Evolutionary conservation across 2,888 invertebrate species (phyloP).

Genomic region (Pseudococcus longispinus): DNA sequence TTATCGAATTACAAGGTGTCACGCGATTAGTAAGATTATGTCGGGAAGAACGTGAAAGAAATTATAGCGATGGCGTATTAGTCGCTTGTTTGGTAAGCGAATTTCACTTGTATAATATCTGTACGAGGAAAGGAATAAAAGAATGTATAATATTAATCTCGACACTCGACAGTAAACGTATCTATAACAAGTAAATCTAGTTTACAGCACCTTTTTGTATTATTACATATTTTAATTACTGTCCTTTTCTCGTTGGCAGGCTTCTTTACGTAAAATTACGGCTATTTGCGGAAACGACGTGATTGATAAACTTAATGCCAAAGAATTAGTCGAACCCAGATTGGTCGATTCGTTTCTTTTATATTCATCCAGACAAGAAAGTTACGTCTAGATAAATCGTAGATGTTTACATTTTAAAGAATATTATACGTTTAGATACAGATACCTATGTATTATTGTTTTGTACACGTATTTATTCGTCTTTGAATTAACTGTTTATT

Average conservation of each 20-base stretch:
- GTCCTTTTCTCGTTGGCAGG: slow-evolving; percentile 64
- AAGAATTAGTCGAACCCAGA: slow-evolving; percentile 77
- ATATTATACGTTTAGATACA: too few species aligned
- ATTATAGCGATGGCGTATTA: slow-evolving; percentile 72
- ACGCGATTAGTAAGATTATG: slow-evolving; percentile 73
- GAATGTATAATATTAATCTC: too few species aligned
- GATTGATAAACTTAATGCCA: slow-evolving; percentile 69
- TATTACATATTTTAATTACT: slow-evolving; percentile 46
- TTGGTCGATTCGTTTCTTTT: slow-evolving; percentile 80
- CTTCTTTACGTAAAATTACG: slow-evolving; percentile 71
- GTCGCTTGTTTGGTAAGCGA: slow-evolving; percentile 71
- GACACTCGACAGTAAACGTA: too few species aligned
- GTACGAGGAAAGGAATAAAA: not conserved
- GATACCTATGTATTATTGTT: not conserved
- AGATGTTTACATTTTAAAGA: not conserved
- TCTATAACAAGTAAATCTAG: slow-evolving; percentile 11
- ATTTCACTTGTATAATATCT: slow-evolving; percentile 32
- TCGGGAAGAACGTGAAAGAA: slow-evolving; percentile 70
- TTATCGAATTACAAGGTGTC: slow-evolving; percentile 74
- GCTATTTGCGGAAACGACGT: slow-evolving; percentile 68
- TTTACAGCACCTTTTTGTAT: not conserved
- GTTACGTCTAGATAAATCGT: slow-evolving; percentile 69
- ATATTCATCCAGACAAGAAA: slow-evolving; percentile 77
- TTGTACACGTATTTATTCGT: not conserved
- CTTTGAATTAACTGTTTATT: not conserved